A percentile compares a stretch with the other conserved stretches of the same genome.
phyloP scores from a whole-genome alignment of 1,140 invertebrate genomes.

The Pseudoatta argentina region DNA sequence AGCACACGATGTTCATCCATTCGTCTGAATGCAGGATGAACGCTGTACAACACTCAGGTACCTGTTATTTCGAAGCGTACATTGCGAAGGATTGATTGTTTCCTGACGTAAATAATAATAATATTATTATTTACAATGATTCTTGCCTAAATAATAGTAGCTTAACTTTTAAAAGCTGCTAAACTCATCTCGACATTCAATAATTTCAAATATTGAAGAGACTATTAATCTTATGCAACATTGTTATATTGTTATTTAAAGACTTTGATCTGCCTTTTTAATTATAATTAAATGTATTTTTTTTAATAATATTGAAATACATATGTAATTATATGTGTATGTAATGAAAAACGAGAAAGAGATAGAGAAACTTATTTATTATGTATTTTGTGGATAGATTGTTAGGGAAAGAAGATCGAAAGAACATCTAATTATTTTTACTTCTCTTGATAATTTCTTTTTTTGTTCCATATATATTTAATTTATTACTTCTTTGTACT shows the following conservation, averaged over 20 bases:
- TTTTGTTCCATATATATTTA: not conserved
- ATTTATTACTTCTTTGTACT: not conserved
- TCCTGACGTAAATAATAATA: too few species aligned
- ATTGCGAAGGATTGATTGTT: constrained; percentile 49
- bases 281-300: not conserved
- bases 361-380: not conserved
- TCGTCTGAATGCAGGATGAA: constrained; percentile 62
- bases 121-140: constrained; percentile 39
- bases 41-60: constrained; percentile 18
- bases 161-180: not conserved
- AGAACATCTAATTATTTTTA: not conserved
- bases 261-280: not conserved
- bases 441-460: constrained; percentile 3
- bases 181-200: not conserved
- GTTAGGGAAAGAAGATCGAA: not conserved
- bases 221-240: not conserved
- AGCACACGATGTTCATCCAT: constrained; percentile 60
- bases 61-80: constrained; percentile 51
- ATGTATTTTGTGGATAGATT: not conserved
- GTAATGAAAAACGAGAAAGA: not conserved
- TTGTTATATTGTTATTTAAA: not conserved
- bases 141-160: constrained; percentile 9
- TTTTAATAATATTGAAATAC: not conserved
- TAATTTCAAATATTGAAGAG: not conserved
- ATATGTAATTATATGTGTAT: not conserved